Base-by-base conservation (phyloP, 2,797 vertebrate species). In the Sandelia bainsii region DNA sequence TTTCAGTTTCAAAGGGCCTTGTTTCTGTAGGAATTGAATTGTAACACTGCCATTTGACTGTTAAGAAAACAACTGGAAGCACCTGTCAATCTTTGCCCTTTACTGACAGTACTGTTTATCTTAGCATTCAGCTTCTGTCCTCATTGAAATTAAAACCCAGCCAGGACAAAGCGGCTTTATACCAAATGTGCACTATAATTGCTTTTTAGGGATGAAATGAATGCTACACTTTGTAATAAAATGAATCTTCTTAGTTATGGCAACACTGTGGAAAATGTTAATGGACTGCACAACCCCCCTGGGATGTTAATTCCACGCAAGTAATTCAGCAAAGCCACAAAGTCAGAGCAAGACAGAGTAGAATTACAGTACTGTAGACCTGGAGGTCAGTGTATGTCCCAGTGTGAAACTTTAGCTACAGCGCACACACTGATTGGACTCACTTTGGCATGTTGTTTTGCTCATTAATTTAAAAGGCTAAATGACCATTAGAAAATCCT, bases 151-250 rank as follows among this genome's bases (percentile, higher is more conserved):
- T 70, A 86, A 83, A 87, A 84, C 71, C 78, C 54, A 68, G 51
- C 50, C 73, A 64, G 76, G 79, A 83, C 77, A 87, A 87, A 89
- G 78, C 71, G 61, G 79, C 85, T 92, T 89, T 84, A 80, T 60
- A 77, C 80, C 48, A 82, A 85, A 81, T 83, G 53, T 75, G 62
- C 64, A 32, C 77, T 66, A 78, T 88, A 88, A 92, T 92, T 91
- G 76, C 84, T 88, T 90, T 90, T 85, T 75, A 80, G 86, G 72
- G 82, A 87, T 90, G 62, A 91, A 91, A 89, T 83, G 65, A 85
- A 83, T 57, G 69, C 62, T 56, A 68, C 34, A 70, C 71, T 82
- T 88, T 86, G 71, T 85, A 72, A 77, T 81, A 74, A 81, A 90
- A 87, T 83, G 46, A 79, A 82, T 86, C 78, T 86, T 69, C 73